Percentiles rank a stretch among this genome's conserved stretches.
Conservation (phyloP, 2,888 invertebrate species). For the Tachina grossa region DNA sequence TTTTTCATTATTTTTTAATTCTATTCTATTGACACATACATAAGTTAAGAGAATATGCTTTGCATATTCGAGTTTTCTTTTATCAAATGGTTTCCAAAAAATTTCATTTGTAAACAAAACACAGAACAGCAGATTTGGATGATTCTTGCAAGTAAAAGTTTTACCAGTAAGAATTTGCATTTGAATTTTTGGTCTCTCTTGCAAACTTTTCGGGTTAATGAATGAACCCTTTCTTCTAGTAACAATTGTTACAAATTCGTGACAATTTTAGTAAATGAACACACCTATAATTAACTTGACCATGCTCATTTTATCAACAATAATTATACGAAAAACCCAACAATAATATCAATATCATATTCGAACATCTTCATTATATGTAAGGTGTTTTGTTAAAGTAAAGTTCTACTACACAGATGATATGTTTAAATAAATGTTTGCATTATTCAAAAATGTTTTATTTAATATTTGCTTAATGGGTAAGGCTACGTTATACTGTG, state of each 20-base stretch:
- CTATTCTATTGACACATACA: background rate
- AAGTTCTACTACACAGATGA: conserved; percentile 27
- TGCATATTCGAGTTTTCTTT: no score
- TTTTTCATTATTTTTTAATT: conserved; percentile 30
- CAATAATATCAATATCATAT: conserved; percentile 30
- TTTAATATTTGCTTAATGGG: background rate
- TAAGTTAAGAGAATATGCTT: background rate
- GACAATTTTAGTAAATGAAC: no score
- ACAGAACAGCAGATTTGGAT: no score
- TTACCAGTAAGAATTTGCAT: no score
- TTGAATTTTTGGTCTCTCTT: no score
- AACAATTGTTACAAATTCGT: no score
- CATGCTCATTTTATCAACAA: conserved; percentile 38
- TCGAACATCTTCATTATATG: conserved; percentile 51
- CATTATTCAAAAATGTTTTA: background rate
- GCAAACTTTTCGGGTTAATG: no score
- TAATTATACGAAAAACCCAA: background rate
- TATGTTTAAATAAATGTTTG: conserved; percentile 63
- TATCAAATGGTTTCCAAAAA: no score
- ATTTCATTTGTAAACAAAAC: no score
- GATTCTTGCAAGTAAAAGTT: no score
- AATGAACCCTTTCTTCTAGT: no score
- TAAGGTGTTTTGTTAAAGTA: conserved; percentile 59
- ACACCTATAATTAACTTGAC: conserved; percentile 9
- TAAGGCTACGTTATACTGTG: no score